These are phyloP conservation scores for Endomychus coccineus DNA, from an alignment of 2,888 invertebrate genomes.

Conservation along the genomic window DNA sequence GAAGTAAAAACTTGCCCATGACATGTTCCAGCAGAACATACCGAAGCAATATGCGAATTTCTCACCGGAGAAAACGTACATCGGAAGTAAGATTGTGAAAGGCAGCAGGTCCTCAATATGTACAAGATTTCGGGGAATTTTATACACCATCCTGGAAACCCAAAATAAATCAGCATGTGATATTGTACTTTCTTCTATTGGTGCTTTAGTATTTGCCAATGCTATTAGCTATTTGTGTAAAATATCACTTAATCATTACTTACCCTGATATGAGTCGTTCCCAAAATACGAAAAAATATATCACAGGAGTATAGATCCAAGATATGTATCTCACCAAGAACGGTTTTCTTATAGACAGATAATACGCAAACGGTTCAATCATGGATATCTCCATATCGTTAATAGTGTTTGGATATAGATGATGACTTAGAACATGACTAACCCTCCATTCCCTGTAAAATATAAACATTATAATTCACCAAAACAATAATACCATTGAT, in stretches of 20 bases:
- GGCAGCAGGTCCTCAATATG: conserved; percentile 4
- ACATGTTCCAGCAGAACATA: conserved; percentile 55
- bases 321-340: conserved; percentile 47
- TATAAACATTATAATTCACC: not conserved
- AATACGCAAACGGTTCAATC: conserved; percentile 57
- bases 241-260: no score
- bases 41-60: conserved; percentile 36
- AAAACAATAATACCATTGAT: no score
- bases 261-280: no score
- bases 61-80: conserved; percentile 22
- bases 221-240: no score
- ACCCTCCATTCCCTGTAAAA: conserved; percentile 61
- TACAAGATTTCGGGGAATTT: no score
- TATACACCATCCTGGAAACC: no score
- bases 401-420: conserved; percentile 68
- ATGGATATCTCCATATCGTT: conserved; percentile 65
- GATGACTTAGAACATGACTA: conserved; percentile 70
- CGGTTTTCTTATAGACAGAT: conserved; percentile 54
- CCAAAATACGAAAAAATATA: no score
- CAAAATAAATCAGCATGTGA: no score
- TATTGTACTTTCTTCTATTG: no score
- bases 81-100: conserved; percentile 12
- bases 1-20: conserved; percentile 56
- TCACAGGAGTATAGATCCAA: conserved; percentile 42
- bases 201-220: no score